These are phyloP conservation scores for Cataglyphis hispanica DNA, from an alignment of 1,140 invertebrate genomes.

Conservation along the genomic window DNA sequence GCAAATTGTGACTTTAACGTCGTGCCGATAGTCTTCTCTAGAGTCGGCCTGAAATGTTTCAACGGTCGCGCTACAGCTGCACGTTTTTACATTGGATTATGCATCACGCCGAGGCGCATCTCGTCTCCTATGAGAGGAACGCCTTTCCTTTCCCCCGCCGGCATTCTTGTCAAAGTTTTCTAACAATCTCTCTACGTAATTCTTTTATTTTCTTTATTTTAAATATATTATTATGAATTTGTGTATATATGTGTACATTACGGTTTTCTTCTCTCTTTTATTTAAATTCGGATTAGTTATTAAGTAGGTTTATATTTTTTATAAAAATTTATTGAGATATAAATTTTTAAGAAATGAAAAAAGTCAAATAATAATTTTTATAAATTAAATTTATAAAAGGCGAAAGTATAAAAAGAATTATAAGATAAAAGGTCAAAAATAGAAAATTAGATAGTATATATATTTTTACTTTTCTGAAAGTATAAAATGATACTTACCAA, in stretches of 20 bases:
- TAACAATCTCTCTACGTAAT: background rate
- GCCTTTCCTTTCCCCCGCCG: slow-evolving; percentile 56
- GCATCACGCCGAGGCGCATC: slow-evolving; percentile 51
- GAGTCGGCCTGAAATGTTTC: slow-evolving; percentile 65
- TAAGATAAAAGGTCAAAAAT: background rate
- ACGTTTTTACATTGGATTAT: slow-evolving; percentile 57
- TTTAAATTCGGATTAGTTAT: background rate
- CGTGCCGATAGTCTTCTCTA: slow-evolving; percentile 33
- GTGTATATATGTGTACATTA: background rate
- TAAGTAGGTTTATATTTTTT: background rate
- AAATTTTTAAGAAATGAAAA: background rate
- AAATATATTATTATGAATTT: background rate
- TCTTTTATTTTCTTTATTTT: too few relatives aligned
- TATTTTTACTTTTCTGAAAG: background rate
- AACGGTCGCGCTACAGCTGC: slow-evolving; percentile 49
- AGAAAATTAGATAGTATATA: background rate
- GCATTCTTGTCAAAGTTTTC: slow-evolving; percentile 48
- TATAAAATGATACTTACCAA: background rate
- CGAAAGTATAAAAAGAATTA: background rate
- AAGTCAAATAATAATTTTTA: background rate
- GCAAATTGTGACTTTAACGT: slow-evolving; percentile 68
- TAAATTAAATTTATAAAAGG: background rate
- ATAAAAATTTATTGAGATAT: too few relatives aligned
- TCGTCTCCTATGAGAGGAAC: slow-evolving; percentile 53
- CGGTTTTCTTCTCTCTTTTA: background rate